phyloP scores from a whole-genome alignment of 2,113 vertebrate species.

The Bubo bubo region DNA sequence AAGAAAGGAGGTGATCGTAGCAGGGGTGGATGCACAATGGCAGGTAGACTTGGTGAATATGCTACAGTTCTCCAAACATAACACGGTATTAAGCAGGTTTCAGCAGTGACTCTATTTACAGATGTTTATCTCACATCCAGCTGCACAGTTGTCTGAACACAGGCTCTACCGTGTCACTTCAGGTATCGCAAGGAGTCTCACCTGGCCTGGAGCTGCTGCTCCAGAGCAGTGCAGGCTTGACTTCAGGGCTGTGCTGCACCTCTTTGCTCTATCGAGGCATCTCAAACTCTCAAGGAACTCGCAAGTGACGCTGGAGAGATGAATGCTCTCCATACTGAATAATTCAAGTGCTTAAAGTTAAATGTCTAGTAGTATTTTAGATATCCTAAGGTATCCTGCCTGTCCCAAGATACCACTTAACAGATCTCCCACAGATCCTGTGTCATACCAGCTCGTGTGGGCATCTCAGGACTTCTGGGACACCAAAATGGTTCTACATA shows the following conservation, averaged over 20 bases:
- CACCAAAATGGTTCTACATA: background rate
- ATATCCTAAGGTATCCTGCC: background rate
- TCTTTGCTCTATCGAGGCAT: fast-evolving
- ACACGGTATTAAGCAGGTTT: background rate
- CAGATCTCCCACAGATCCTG: background rate
- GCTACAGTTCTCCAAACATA: background rate
- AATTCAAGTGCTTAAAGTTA: background rate
- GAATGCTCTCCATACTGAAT: background rate
- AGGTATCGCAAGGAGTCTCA: background rate
- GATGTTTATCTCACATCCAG: background rate
- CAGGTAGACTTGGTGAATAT: background rate
- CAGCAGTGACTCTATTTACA: background rate
- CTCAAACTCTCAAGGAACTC: background rate
- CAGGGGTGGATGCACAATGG: background rate
- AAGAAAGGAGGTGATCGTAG: background rate
- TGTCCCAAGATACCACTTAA: background rate
- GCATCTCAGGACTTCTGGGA: background rate
- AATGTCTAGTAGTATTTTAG: background rate
- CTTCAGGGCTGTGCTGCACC: fast-evolving
- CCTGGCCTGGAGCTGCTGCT: background rate
- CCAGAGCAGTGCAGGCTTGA: background rate
- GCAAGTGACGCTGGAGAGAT: fast-evolving
- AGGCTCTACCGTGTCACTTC: background rate
- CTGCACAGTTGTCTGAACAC: background rate
- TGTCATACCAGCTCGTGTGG: background rate